phyloP scores from a whole-genome alignment of 2,113 vertebrate genomes.

The Sinocyclocheilus anophthalmus region DNA sequence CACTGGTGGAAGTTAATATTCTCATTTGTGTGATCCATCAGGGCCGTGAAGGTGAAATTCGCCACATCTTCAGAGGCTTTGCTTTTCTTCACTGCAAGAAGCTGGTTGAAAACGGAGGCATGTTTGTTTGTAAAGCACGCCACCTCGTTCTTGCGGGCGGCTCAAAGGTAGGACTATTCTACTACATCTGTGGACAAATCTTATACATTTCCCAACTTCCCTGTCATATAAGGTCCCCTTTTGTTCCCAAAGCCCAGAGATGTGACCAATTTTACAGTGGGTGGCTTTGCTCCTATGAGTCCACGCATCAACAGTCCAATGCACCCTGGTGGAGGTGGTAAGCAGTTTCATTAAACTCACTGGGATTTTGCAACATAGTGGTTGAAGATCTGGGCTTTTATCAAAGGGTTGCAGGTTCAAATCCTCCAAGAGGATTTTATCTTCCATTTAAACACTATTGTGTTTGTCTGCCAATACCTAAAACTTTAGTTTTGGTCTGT shows the following conservation, averaged over 20 bases:
- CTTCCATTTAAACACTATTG: background rate
- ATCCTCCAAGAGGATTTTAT: no score
- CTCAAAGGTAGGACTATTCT: conserved; percentile 81
- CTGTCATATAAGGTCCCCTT: background rate
- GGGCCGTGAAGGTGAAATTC: conserved; percentile 93
- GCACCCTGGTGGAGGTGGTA: conserved; percentile 85
- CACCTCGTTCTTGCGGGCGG: conserved; percentile 90
- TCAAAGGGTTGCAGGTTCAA: no score
- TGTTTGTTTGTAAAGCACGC: conserved; percentile 93
- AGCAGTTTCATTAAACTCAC: background rate
- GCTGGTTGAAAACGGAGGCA: conserved; percentile 93
- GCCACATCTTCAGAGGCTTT: conserved; percentile 87
- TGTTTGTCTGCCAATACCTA: background rate
- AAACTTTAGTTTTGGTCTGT: background rate
- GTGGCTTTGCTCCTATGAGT: conserved; percentile 91
- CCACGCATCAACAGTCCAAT: conserved; percentile 94
- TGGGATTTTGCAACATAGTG: background rate
- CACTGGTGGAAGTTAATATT: background rate
- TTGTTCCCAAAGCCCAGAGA: conserved; percentile 83
- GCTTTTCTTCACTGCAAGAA: conserved; percentile 98
- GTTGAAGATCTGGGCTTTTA: no score
- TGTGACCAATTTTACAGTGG: conserved; percentile 90
- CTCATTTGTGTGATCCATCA: conserved; percentile 53
- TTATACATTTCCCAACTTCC: background rate
- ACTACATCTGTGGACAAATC: background rate